Base-by-base conservation (phyloP, 2,797 vertebrate genomes). In the Onychomys arenicola region DNA sequence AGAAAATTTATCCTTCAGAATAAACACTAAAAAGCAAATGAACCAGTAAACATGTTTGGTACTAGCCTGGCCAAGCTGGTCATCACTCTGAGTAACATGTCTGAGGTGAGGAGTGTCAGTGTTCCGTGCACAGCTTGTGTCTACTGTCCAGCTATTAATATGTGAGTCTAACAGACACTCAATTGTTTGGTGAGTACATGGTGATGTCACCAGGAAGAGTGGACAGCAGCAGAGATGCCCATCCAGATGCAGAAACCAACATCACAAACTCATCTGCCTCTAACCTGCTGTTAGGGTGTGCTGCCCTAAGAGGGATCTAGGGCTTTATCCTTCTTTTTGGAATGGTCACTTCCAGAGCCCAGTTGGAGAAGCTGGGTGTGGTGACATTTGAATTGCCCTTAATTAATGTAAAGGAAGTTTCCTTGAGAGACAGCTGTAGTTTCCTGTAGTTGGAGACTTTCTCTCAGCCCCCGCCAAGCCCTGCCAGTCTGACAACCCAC, bases 1-100 rank as follows among this genome's bases (percentile, higher is more conserved):
- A 89, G 43, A 91, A 95, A 93, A 76, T 52, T 52, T 67, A 69
- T 75, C 8, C 37, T 94, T 89, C 59, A 23, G 32, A 94, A 61
- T 37, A 59, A 55, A 75, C 9, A 25, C 65, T 94, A 69, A 77
- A 91, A 89, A 93, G 12, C 1, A 80, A 63, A 92, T 89, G 3
- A 83, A 32, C 27, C 34, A 52, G n/a, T 91, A 49, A 71, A 21
- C 49, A 63, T 49, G 3, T 25, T 17, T 23, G 55, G 27, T 80
- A 52, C 27, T 94, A 69, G 63, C 49, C 16, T 61, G 37, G n/a
- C 4, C 52, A 73, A 52, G 34, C 5, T 78, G n/a, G 10, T 61
- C 52, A 37, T 59, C 52, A n/a, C 29, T 90, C 37, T 55, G 71
- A 46, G 13, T 59, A 49, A 27, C 32, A 17, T 32, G 6, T 71